A percentile compares a stretch with the other conserved stretches of the same genome.
Conservation (phyloP, 2,113 vertebrate species). For the Cygnus buccinator region DNA sequence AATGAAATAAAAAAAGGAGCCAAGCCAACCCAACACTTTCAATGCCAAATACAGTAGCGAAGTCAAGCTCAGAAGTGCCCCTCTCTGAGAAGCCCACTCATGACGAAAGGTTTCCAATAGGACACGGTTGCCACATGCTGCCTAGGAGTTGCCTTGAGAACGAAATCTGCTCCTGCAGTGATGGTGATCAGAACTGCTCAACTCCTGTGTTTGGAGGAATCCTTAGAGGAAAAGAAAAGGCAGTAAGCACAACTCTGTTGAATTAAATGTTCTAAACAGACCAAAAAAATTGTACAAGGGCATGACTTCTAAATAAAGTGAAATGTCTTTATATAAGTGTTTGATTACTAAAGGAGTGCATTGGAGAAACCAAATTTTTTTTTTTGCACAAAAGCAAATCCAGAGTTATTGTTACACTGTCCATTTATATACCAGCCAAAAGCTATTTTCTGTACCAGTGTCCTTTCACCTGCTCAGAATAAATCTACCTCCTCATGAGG, state of each 20-base stretch:
- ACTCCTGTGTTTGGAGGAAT: background rate
- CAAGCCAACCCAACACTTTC: background rate
- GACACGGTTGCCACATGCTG: background rate
- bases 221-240: background rate
- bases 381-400: background rate
- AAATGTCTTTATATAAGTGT: background rate
- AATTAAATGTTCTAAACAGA: background rate
- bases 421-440: background rate
- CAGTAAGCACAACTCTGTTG: background rate
- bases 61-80: background rate
- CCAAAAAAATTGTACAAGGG: fast-evolving
- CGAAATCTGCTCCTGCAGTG: background rate
- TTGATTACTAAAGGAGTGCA: background rate
- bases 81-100: background rate
- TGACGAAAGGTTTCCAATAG: background rate
- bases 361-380: background rate
- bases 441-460: background rate
- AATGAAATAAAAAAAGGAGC: background rate
- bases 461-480: background rate
- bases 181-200: background rate
- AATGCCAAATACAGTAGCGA: background rate
- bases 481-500: background rate
- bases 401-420: background rate
- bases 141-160: conserved; percentile 14
- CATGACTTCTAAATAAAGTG: conserved; percentile 3